phyloP scores from a whole-genome alignment of 23 tunicate species.

The Botrylloides violaceus region DNA sequence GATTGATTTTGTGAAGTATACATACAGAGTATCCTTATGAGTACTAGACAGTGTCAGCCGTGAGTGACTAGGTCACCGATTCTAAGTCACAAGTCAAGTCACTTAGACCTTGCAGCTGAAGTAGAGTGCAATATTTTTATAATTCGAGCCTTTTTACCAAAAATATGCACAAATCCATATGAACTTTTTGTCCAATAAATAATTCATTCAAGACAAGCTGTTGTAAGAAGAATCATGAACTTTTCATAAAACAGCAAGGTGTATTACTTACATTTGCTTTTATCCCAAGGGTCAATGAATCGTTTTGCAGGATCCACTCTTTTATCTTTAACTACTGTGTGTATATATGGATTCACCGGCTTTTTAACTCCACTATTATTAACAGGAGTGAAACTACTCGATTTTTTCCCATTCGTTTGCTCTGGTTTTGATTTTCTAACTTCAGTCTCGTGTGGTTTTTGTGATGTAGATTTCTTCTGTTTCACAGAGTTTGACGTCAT shows the following conservation, averaged over 20 bases:
- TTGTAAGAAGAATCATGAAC: no score
- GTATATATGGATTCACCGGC: conserved; percentile 12
- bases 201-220: no score
- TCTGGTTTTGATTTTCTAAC: background rate
- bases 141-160: no score
- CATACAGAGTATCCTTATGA: no score
- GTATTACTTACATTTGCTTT: background rate
- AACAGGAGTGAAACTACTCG: background rate
- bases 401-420: background rate
- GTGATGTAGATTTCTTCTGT: background rate
- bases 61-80: no score
- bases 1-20: no score
- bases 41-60: no score
- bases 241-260: background rate
- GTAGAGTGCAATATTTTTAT: no score
- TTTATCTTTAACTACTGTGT: conserved; percentile 10
- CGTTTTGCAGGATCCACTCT: background rate
- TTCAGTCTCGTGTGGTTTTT: background rate
- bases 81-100: no score
- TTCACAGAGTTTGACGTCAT: background rate
- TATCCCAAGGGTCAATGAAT: conserved; percentile 5
- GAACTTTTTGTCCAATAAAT: no score
- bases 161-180: no score
- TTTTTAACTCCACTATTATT: background rate
- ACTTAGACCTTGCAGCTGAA: no score